Evolutionary conservation across 35 echinoderm and acorn worm genomes (phyloP).

Genomic region (Chiridota heheva): DNA sequence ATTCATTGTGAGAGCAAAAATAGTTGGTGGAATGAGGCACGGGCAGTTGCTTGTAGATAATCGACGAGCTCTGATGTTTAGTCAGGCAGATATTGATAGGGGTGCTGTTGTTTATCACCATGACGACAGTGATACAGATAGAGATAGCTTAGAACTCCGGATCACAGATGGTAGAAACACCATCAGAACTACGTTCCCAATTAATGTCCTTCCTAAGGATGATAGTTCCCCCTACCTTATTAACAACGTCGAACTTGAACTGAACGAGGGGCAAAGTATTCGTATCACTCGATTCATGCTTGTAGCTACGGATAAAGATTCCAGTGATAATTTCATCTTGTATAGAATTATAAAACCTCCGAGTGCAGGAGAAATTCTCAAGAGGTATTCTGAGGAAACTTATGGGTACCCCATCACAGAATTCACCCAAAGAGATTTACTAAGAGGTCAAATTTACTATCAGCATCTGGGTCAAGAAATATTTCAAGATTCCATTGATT

Average conservation of each 20-base stretch:
- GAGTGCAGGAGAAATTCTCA: conserved; percentile 72
- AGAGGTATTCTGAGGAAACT: conserved; percentile 74
- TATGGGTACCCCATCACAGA: conserved; percentile 90
- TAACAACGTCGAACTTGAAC: conserved; percentile 70
- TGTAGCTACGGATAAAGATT: conserved; percentile 82
- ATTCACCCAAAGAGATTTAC: conserved; percentile 88
- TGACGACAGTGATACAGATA: conserved; percentile 86
- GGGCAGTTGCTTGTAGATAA: conserved; percentile 72
- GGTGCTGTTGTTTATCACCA: conserved; percentile 80
- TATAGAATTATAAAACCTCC: conserved; percentile 72
- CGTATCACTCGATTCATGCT: conserved; percentile 67
- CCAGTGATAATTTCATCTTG: conserved; percentile 76
- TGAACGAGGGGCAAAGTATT: conserved; percentile 67
- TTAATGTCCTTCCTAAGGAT: conserved; percentile 93
- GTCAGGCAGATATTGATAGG: conserved; percentile 65
- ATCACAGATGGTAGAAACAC: conserved; percentile 75
- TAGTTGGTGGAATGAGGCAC: conserved; percentile 78
- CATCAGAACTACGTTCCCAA: conserved; percentile 74
- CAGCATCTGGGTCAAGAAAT: conserved; percentile 87
- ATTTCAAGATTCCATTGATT: conserved; percentile 79
- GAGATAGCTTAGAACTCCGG: conserved; percentile 82
- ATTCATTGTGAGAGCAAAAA: conserved; percentile 69
- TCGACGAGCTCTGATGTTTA: conserved; percentile 86
- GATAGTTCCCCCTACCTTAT: conserved; percentile 87
- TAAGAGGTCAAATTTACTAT: conserved; percentile 88